A percentile compares a stretch with the other conserved stretches of the same genome.
Conservation (phyloP, 1,140 invertebrate species). For the Penaeus japonicus region DNA sequence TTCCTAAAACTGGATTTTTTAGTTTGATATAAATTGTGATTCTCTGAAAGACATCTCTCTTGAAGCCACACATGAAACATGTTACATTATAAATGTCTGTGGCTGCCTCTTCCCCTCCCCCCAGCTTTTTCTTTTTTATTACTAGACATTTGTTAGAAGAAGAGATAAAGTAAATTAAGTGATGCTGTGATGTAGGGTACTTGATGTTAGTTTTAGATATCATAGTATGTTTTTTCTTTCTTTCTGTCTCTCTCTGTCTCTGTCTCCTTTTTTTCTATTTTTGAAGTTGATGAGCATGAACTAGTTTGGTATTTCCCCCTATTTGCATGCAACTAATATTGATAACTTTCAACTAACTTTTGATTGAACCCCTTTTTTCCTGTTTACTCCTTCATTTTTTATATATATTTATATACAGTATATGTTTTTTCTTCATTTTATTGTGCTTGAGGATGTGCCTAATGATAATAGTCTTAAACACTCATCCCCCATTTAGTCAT, state of each 20-base stretch:
- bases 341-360: not conserved
- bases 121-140: not conserved
- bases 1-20: no score
- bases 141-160: no score
- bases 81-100: no score
- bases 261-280: not conserved
- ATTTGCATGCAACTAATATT: not conserved
- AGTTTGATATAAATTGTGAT: no score
- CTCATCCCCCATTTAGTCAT: slow-evolving; percentile 8
- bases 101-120: not conserved
- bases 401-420: no score
- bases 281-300: not conserved
- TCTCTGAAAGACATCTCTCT: no score
- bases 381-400: no score
- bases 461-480: not conserved
- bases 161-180: no score
- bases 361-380: no score
- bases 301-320: not conserved
- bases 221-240: not conserved
- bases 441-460: slow-evolving; percentile 13
- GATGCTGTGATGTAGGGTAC: no score
- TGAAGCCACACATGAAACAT: no score
- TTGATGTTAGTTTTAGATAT: no score
- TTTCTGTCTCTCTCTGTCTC: not conserved
- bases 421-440: not conserved